Conservation (phyloP, 2,888 invertebrate species). For the Rhogogaster chlorosoma region DNA sequence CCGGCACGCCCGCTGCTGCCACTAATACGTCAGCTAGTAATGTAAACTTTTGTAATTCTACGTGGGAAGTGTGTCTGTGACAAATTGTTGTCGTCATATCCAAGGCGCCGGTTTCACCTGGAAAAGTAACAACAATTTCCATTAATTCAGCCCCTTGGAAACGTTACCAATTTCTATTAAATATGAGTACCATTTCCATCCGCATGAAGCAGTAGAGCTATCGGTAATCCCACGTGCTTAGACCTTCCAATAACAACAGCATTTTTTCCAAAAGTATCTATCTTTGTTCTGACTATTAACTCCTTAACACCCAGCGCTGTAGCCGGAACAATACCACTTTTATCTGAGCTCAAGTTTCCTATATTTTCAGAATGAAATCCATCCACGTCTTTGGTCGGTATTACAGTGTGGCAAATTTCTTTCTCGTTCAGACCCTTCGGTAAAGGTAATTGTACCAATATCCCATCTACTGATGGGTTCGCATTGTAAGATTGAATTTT, state of each 20-base stretch:
- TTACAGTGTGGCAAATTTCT: conserved; percentile 88
- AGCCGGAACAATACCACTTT: conserved; percentile 71
- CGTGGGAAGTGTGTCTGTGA: conserved; percentile 91
- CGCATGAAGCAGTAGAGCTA: conserved; percentile 90
- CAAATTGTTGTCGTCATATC: conserved; percentile 95
- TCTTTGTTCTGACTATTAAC: conserved; percentile 79
- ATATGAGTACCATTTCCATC: conserved; percentile 84
- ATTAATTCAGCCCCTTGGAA: background rate
- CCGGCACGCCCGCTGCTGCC: conserved; percentile 86
- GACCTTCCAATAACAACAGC: conserved; percentile 94
- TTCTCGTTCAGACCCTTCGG: conserved; percentile 88
- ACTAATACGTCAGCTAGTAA: conserved; percentile 89
- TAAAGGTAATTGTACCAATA: conserved; percentile 91
- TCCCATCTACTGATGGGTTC: conserved; percentile 87
- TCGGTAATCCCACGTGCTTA: conserved; percentile 95
- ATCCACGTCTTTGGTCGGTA: conserved; percentile 93
- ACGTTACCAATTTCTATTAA: background rate
- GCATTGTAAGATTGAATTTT: conserved; percentile 85
- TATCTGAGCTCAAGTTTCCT: conserved; percentile 87
- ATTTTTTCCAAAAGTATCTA: conserved; percentile 91
- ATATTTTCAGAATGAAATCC: conserved; percentile 93
- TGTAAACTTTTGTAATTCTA: conserved; percentile 85
- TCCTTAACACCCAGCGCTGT: conserved; percentile 75
- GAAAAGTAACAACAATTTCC: conserved; percentile 49
- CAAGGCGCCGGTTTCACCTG: conserved; percentile 81